A percentile compares a stretch with the other conserved stretches of the same genome.
These are phyloP conservation scores for Eubucco bourcierii DNA, from an alignment of 2,113 vertebrate genomes.

Conservation along the genomic window DNA sequence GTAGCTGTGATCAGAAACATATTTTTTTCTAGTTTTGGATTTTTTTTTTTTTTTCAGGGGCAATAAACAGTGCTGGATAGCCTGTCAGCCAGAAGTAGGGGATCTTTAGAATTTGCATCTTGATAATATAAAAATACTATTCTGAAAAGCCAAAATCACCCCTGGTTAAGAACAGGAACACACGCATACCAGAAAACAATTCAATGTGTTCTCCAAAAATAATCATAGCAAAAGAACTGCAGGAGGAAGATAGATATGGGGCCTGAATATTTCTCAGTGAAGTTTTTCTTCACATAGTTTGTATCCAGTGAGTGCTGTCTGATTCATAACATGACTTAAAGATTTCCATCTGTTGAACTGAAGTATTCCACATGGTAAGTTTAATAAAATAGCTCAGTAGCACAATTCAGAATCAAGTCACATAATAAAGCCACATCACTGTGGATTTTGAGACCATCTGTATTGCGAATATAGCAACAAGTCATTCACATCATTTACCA, in stretches of 20 bases:
- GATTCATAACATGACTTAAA: constrained; percentile 9
- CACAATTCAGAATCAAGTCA: constrained; percentile 25
- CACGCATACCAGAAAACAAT: neutral
- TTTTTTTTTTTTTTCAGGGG: neutral
- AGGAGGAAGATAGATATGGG: neutral
- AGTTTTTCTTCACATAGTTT: neutral
- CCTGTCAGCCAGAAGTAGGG: neutral
- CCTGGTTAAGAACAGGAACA: neutral
- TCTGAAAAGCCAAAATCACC: neutral
- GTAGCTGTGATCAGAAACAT: neutral
- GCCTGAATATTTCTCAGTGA: neutral
- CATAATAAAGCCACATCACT: constrained; percentile 14
- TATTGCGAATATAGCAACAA: constrained; percentile 48
- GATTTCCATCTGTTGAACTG: constrained; percentile 21
- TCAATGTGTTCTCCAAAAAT: neutral
- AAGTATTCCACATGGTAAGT: constrained; percentile 1
- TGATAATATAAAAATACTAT: neutral
- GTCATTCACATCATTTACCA: constrained; percentile 54
- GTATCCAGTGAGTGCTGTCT: neutral
- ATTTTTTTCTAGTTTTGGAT: neutral
- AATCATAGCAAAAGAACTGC: neutral
- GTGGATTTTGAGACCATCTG: constrained; percentile 42
- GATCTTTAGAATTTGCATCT: neutral
- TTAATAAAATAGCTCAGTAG: constrained; percentile 35
- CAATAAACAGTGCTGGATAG: neutral